phyloP scores from a whole-genome alignment of 2,113 vertebrate genomes.

The Rhabdomys dilectus region DNA sequence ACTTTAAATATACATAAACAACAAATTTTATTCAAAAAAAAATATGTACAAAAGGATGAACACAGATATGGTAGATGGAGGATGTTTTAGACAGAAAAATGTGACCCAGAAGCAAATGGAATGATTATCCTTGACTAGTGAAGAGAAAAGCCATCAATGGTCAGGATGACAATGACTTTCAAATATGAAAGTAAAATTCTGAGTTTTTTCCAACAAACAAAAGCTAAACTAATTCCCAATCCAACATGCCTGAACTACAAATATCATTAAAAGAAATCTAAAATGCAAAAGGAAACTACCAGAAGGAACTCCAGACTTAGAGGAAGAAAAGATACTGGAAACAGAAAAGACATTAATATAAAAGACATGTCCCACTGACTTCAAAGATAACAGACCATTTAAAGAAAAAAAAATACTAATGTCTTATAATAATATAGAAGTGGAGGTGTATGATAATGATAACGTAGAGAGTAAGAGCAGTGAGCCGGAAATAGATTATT shows the following conservation, averaged over 20 bases:
- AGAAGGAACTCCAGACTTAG: neutral
- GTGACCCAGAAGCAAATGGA: neutral
- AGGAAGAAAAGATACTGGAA: neutral
- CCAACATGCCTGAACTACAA: neutral
- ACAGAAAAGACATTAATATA: neutral
- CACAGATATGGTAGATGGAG: neutral
- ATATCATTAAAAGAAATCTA: conserved; percentile 25
- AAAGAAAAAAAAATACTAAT: neutral
- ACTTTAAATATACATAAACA: neutral
- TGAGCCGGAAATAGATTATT: neutral
- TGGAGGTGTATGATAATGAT: neutral
- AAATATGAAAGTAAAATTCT: neutral
- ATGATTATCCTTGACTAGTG: neutral
- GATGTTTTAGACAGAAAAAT: conserved; percentile 20
- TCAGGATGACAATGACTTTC: neutral
- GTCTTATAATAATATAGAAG: neutral
- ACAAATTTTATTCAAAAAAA: neutral
- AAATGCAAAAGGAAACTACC: conserved; percentile 26
- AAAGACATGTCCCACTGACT: neutral
- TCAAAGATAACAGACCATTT: neutral
- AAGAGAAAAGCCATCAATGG: neutral
- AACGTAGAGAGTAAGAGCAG: neutral
- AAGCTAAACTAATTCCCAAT: conserved; percentile 36
- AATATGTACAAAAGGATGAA: neutral
- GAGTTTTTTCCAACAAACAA: conserved; percentile 4